These are phyloP conservation scores for Hypothenemus hampei DNA, from an alignment of 1,140 invertebrate species.

Conservation along the genomic window DNA sequence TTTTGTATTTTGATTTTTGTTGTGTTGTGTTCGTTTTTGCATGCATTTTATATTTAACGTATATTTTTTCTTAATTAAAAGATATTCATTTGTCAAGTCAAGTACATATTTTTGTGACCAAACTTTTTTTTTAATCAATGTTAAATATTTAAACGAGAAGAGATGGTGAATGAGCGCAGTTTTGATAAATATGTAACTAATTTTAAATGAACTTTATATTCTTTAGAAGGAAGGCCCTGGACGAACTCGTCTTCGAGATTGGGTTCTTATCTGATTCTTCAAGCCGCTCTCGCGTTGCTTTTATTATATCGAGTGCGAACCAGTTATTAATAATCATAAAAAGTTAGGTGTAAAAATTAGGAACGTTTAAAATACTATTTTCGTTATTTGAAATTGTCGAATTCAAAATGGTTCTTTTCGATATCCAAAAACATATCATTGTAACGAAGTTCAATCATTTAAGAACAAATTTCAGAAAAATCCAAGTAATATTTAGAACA, in stretches of 20 bases:
- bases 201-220: slow-evolving; percentile 7
- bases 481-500: no score
- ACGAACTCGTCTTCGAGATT: slow-evolving; percentile 18
- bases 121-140: no score
- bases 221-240: slow-evolving; percentile 20
- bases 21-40: slow-evolving; percentile 9
- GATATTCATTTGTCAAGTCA: no score
- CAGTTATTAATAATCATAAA: slow-evolving; percentile 4
- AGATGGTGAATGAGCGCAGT: no score
- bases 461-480: no score
- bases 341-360: not conserved
- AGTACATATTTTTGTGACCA: no score
- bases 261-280: slow-evolving; percentile 6
- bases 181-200: no score
- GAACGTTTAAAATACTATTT: not conserved
- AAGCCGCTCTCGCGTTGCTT: slow-evolving; percentile 11
- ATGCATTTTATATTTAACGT: not conserved
- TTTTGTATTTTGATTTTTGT: slow-evolving; percentile 9
- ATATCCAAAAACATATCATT: no score
- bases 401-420: no score
- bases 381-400: not conserved
- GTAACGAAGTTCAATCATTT: no score
- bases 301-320: slow-evolving; percentile 8
- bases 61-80: no score
- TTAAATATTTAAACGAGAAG: no score